These are phyloP conservation scores for Augochlora pura DNA, from an alignment of 1,140 invertebrate species.

Conservation along the genomic window DNA sequence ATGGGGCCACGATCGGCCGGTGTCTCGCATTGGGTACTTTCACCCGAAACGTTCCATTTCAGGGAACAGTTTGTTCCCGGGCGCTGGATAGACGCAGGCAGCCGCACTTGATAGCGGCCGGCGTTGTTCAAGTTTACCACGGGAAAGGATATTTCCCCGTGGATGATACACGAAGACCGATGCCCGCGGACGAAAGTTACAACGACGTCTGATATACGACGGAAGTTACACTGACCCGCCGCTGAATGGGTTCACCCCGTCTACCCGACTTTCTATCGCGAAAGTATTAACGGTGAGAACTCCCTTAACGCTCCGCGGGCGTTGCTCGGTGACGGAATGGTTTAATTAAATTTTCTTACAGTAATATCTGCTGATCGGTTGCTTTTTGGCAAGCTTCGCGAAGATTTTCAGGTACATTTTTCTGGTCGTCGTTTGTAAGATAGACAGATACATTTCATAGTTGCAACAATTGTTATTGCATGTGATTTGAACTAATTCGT, in stretches of 20 bases:
- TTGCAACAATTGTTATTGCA: too few relatives aligned
- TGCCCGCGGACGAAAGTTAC: neutral
- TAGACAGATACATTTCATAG: too few relatives aligned
- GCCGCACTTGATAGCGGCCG: neutral
- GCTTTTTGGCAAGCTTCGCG: too few relatives aligned
- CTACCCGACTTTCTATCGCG: neutral
- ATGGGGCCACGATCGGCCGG: too few relatives aligned
- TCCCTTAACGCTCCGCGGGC: neutral
- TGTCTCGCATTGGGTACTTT: too few relatives aligned
- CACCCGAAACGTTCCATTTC: too few relatives aligned
- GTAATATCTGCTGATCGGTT: too few relatives aligned
- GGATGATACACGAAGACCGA: slow-evolving; percentile 2
- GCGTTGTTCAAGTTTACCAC: neutral
- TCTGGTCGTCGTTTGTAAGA: too few relatives aligned
- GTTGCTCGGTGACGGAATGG: neutral
- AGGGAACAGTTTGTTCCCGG: neutral
- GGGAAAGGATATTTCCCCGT: neutral
- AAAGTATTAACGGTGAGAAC: neutral
- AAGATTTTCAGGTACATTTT: too few relatives aligned
- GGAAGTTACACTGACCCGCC: neutral
- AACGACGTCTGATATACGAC: slow-evolving; percentile 2
- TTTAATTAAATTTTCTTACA: neutral
- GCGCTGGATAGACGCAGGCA: neutral
- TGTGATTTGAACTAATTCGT: too few relatives aligned
- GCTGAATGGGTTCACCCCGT: neutral